Evolutionary conservation across 2,888 invertebrate genomes (phyloP), one percentile per base, ranked within the genome.

Genomic region (Brenthis hecate): DNA sequence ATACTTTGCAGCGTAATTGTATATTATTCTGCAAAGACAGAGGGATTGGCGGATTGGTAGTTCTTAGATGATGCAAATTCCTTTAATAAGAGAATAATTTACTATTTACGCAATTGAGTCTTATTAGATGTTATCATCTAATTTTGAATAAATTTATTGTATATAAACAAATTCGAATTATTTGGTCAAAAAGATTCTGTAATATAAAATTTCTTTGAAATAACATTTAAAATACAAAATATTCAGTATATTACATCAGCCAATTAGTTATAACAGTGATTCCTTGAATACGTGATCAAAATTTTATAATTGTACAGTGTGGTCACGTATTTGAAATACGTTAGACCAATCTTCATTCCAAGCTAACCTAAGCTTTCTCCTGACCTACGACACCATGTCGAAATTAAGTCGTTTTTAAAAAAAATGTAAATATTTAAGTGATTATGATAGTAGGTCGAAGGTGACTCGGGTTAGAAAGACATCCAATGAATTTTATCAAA

Each of bases 311-410:
- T 53, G 61, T 62, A 69, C 69, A 69, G 56, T 65, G 65, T 68
- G 69, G 72, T 73, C 77, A 77, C 74, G 74, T 75, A 73, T 73
- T 73, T 68, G 72, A 72, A 75, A 76, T 71, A 72, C 71, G 66
- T 75, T 66, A 64, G 66, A 69, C 56, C 66, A 69, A 72, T 74
- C 73, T 72, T 75, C 73, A 74, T 77, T 73, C 74, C 67, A 73
- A 69, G 66, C 69, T 71, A 71, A 78, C 73, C 73, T 68, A 56
- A 75, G 78, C 86, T 94, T 93, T 93, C 92, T 93, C 90, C 86
- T 92, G 92, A 87, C 88, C 88, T 82, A 75, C 84, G 85, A 74
- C 88, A 86, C 69, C 80, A 78, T 92, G 91, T 80, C 85, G 83
- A 83, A 88, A 92, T 75, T 70, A 53, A 69, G 68, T 68, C 68